These are phyloP conservation scores for Stenurella melanura DNA, from an alignment of 2,888 invertebrate species.

Conservation along the genomic window DNA sequence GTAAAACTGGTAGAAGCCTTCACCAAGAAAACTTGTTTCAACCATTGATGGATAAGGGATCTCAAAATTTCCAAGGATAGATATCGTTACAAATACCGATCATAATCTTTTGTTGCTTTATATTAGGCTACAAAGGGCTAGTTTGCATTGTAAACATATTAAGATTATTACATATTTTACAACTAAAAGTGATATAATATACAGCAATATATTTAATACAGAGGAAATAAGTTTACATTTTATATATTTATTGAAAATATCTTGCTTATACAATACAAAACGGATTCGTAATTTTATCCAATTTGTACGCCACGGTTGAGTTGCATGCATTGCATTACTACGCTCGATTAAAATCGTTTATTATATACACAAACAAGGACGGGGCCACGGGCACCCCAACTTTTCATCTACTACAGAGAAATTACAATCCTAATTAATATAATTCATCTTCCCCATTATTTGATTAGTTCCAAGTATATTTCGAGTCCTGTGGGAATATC, in stretches of 20 bases:
- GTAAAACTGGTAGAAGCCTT: too few relatives aligned
- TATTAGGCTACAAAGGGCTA: too few relatives aligned
- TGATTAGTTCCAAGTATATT: not conserved
- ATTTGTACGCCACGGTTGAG: not conserved
- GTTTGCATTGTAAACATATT: too few relatives aligned
- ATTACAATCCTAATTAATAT: not conserved
- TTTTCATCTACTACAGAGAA: not conserved
- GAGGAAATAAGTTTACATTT: not conserved
- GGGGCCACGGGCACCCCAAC: not conserved
- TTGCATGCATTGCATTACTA: not conserved
- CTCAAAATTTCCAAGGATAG: too few relatives aligned
- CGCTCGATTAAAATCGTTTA: not conserved
- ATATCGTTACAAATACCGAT: too few relatives aligned
- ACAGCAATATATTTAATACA: not conserved
- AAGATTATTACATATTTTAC: too few relatives aligned
- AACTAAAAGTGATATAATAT: too few relatives aligned
- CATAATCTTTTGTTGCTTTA: too few relatives aligned
- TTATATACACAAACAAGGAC: not conserved
- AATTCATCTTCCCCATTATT: constrained; percentile 7
- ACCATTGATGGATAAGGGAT: too few relatives aligned
- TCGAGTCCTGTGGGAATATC: not conserved
- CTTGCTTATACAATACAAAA: not conserved
- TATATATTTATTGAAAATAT: not conserved
- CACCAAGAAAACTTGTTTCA: too few relatives aligned
- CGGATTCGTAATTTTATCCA: not conserved